Percentiles rank a stretch among this genome's conserved stretches.
These are phyloP conservation scores for Halcyon chelicuti DNA, from an alignment of 2,797 vertebrate genomes.

Conservation along the genomic window DNA sequence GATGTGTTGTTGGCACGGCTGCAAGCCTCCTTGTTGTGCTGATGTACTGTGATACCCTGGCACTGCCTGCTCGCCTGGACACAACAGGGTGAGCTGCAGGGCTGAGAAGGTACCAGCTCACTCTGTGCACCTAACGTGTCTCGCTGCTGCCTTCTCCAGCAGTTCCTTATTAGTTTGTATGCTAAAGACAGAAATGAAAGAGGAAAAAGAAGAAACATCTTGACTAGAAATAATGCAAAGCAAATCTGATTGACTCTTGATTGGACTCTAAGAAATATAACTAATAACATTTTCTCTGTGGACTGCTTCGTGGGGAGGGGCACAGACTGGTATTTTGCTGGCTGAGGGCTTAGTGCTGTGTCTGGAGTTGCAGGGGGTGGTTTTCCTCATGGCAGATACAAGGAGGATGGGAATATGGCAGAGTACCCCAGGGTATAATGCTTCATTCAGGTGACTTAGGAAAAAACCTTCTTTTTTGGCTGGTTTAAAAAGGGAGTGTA, in stretches of 20 bases:
- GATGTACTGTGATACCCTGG: neutral
- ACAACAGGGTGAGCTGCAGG: neutral
- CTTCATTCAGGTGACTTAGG: neutral
- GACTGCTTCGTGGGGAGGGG: neutral
- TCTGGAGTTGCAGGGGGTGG: neutral
- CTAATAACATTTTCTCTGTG: neutral
- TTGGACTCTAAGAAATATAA: neutral
- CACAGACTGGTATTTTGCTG: neutral
- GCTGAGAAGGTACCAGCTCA: neutral
- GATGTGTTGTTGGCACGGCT: rapidly evolving
- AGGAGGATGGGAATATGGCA: neutral
- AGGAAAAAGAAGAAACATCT: neutral
- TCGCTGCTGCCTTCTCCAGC: neutral
- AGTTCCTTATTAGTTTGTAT: neutral
- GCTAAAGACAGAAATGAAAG: conserved; percentile 23
- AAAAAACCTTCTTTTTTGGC: neutral
- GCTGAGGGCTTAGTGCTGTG: neutral
- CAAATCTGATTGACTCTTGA: conserved; percentile 1
- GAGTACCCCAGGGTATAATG: neutral
- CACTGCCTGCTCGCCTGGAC: neutral
- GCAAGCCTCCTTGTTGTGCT: neutral
- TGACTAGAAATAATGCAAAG: neutral
- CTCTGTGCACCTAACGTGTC: no score
- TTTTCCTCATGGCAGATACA: neutral
- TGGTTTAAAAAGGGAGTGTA: neutral